phyloP scores from a whole-genome alignment of 2,888 invertebrate species.

The Drosophila borborema region DNA sequence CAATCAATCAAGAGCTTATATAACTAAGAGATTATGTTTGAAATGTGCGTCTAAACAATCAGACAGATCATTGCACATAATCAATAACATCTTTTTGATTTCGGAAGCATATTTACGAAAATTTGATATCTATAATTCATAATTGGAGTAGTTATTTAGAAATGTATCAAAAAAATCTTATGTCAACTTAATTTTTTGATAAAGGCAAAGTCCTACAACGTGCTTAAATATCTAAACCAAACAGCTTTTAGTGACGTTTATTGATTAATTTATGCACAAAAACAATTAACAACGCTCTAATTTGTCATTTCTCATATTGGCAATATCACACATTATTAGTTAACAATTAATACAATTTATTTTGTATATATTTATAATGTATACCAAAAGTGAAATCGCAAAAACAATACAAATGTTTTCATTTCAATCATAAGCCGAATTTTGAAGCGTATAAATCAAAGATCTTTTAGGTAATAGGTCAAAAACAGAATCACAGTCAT shows the following conservation, averaged over 20 bases:
- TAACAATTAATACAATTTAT: background rate
- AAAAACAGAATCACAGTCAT: background rate
- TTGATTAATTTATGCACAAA: background rate
- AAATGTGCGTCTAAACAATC: background rate
- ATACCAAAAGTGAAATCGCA: background rate
- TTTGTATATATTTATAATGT: too few species aligned
- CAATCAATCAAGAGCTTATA: background rate
- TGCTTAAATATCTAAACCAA: background rate
- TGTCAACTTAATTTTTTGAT: background rate
- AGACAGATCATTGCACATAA: too few species aligned
- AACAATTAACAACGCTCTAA: conserved; percentile 7
- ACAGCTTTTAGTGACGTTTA: background rate
- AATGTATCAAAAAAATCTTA: too few species aligned
- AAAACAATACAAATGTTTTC: background rate
- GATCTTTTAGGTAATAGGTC: background rate
- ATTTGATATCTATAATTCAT: too few species aligned
- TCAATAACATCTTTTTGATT: too few species aligned
- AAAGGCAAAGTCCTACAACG: background rate
- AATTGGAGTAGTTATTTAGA: too few species aligned
- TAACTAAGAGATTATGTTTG: background rate
- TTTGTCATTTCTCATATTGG: background rate
- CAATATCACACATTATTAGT: conserved; percentile 1
- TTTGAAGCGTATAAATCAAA: background rate
- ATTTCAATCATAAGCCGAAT: background rate
- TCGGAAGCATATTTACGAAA: too few species aligned